Conservation (phyloP, 2,888 invertebrate genomes). For the Agrotis puta region DNA sequence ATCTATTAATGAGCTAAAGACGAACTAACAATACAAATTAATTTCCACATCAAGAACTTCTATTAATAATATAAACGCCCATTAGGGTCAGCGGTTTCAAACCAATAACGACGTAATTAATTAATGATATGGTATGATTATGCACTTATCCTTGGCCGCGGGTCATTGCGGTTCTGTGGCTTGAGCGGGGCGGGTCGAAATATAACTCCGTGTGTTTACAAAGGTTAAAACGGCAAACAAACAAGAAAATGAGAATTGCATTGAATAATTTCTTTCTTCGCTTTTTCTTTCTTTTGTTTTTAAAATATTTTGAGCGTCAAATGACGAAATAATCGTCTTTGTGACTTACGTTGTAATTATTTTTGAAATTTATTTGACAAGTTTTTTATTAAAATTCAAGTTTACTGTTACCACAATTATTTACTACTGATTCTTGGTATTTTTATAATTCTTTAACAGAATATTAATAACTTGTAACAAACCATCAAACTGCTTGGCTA, state of each 20-base stretch:
- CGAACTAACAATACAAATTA: slow-evolving; percentile 3
- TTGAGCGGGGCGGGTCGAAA: slow-evolving; percentile 9
- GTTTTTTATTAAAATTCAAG: neutral
- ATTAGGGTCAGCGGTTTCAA: slow-evolving; percentile 41
- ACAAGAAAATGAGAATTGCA: slow-evolving; percentile 25
- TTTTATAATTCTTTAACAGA: neutral
- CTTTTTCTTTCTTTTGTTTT: slow-evolving; percentile 30
- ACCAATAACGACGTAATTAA: slow-evolving; percentile 25
- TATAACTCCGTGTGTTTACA: slow-evolving; percentile 40
- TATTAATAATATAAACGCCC: slow-evolving; percentile 25
- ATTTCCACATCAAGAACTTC: slow-evolving; percentile 30
- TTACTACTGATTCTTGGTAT: neutral
- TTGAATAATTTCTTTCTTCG: slow-evolving; percentile 31
- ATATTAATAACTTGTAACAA: slow-evolving; percentile 15
- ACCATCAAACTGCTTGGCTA: slow-evolving; percentile 12
- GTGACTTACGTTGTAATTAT: neutral
- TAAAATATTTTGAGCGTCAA: slow-evolving; percentile 35
- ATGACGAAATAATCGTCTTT: slow-evolving; percentile 30
- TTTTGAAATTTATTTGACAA: slow-evolving; percentile 15
- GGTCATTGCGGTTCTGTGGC: neutral
- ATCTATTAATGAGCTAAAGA: neutral
- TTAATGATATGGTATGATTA: slow-evolving; percentile 30
- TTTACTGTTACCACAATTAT: no score
- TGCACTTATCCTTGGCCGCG: slow-evolving; percentile 1
- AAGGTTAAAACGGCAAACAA: slow-evolving; percentile 21